These are phyloP conservation scores for Aphidius gifuensis DNA, from an alignment of 1,140 invertebrate genomes.

Conservation along the genomic window DNA sequence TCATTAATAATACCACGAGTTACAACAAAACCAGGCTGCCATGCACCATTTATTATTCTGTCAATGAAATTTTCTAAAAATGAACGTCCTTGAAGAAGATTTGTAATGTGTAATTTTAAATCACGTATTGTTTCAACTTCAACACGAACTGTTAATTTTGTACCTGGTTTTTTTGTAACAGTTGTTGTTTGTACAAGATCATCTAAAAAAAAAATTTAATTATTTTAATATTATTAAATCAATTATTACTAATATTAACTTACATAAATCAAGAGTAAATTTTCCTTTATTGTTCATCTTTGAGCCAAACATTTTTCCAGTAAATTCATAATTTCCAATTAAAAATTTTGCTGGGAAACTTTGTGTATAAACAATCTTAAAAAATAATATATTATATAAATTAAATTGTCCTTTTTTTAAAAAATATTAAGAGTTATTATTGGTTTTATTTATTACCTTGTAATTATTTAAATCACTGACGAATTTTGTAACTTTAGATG, in stretches of 20 bases:
- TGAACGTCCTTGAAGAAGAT: slow-evolving; percentile 64
- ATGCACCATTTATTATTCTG: slow-evolving; percentile 68
- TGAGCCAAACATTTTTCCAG: slow-evolving; percentile 61
- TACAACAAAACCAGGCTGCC: slow-evolving; percentile 73
- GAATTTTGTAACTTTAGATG: slow-evolving; percentile 73
- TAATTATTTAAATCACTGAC: slow-evolving; percentile 48
- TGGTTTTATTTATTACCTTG: slow-evolving; percentile 37
- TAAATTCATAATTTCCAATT: slow-evolving; percentile 66
- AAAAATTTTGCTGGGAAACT: slow-evolving; percentile 77
- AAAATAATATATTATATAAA: slow-evolving; percentile 12
- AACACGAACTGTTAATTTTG: slow-evolving; percentile 63
- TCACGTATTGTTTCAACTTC: slow-evolving; percentile 71
- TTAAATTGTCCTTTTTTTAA: too few species aligned
- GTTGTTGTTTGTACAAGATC: slow-evolving; percentile 67
- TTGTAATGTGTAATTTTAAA: slow-evolving; percentile 73
- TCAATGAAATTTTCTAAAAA: slow-evolving; percentile 66
- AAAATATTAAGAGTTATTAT: neutral
- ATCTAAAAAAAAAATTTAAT: slow-evolving; percentile 32
- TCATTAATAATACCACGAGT: slow-evolving; percentile 74
- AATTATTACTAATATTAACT: slow-evolving; percentile 46
- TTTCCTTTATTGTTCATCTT: slow-evolving; percentile 62
- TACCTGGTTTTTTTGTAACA: slow-evolving; percentile 59
- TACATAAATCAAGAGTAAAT: slow-evolving; percentile 73
- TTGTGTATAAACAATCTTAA: slow-evolving; percentile 73
- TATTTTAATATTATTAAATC: neutral